phyloP scores from a whole-genome alignment of 2,113 vertebrate genomes.

The Formicarius rufipectus region DNA sequence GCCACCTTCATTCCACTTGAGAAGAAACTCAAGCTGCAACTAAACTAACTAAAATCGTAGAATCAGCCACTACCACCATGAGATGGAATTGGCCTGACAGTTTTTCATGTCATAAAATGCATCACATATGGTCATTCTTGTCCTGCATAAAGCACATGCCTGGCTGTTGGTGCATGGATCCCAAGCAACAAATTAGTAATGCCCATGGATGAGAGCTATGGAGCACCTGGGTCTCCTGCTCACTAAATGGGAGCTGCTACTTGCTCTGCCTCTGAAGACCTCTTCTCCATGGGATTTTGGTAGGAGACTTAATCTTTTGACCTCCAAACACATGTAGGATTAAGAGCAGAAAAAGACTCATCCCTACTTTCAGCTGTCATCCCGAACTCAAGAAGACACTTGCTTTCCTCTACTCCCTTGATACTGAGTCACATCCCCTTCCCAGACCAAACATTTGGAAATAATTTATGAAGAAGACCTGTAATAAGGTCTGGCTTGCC shows the following conservation, averaged over 20 bases:
- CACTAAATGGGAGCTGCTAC: neutral
- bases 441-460: neutral
- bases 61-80: neutral
- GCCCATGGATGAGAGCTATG: fast-evolving
- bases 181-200: neutral
- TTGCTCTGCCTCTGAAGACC: neutral
- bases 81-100: neutral
- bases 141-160: neutral
- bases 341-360: neutral
- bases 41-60: neutral
- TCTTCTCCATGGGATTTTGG: neutral
- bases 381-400: neutral
- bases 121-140: fast-evolving
- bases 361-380: neutral
- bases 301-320: neutral
- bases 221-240: neutral
- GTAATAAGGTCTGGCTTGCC: neutral
- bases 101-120: neutral
- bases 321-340: neutral
- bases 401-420: neutral
- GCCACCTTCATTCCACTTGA: neutral
- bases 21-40: neutral
- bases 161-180: fast-evolving
- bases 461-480: neutral
- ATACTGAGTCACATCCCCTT: neutral